These are phyloP conservation scores for Bombylius major DNA, from an alignment of 2,888 invertebrate species.

Conservation along the genomic window DNA sequence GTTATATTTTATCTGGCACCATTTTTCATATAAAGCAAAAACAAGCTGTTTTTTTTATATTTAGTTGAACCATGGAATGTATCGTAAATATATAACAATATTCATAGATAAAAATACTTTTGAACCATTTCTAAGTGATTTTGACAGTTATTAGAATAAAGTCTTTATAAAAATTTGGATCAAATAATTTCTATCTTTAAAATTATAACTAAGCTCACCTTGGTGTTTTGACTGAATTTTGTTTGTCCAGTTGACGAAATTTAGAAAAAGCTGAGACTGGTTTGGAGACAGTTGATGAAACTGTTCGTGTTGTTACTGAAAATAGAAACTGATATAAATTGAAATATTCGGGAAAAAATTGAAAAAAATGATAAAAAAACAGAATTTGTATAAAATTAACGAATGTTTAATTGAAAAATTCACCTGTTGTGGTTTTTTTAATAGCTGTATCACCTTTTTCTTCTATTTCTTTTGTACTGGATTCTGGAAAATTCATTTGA, in stretches of 20 bases:
- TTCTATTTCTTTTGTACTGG: constrained; percentile 28
- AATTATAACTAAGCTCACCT: constrained; percentile 45
- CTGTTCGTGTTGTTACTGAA: constrained; percentile 37
- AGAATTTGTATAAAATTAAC: background rate
- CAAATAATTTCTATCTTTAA: no score
- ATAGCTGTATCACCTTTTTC: constrained; percentile 45
- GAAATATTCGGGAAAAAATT: background rate
- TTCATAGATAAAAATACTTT: no score
- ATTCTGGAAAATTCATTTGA: constrained; percentile 9
- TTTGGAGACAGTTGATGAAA: constrained; percentile 44
- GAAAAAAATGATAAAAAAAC: background rate
- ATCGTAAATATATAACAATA: no score
- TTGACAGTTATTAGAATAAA: no score
- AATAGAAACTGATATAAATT: background rate
- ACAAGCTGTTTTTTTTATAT: no score
- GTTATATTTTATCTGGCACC: no score
- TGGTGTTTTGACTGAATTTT: constrained; percentile 63
- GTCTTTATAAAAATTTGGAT: no score
- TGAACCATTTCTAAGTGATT: no score
- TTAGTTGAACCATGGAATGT: no score
- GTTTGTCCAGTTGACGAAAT: constrained; percentile 82
- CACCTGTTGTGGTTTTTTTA: constrained; percentile 49
- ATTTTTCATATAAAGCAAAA: no score
- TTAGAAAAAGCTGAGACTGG: constrained; percentile 80
- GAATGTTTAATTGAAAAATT: background rate